Base-by-base conservation (phyloP, 2,113 vertebrate species). In the Onychostoma macrolepis region DNA sequence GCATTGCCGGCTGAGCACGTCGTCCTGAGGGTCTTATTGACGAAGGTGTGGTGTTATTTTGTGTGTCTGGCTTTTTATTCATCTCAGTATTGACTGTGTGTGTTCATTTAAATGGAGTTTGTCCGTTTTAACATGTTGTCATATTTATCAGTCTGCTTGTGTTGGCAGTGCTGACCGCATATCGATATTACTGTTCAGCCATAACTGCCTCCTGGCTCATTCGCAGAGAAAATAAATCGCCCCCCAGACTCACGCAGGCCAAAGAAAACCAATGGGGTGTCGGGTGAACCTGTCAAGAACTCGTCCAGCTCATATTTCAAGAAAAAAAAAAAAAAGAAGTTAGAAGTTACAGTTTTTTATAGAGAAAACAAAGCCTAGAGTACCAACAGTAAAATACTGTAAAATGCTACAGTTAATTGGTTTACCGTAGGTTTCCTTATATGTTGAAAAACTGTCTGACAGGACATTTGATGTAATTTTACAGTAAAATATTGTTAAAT, bases 131-230 rank as follows among this genome's bases (percentile, higher is more conserved):
- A 63, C 26, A 30, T 74, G 28, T 80, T 75, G 85, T 65, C 58
- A 82, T 69, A 78, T 83, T 76, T 13, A 41, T 78, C 71, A 77
- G 79, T 45, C n/a, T 82, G 45, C 24, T 58, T 41, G 80, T 43
- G 11, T 71, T 84, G 80, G 65, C 67, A 36, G 33, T 24, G 28
- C 30, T 45, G 63, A 45, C 84, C 21, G 12, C 56, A 80, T 81
- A 63, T 81, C 80, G 17, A 81, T 81, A 81, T 65, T 11, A 81
- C n/a, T 45, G 56, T 45, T 43, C 79, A 45, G 58, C 13, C 41
- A 65, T 81, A 81, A 65, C 38, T 28, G 58, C n/a, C 24, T 69
- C 11, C 75, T 79, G 84, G 36, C 58, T 69, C 75, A 69, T 65
- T 85, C 12, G 4, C 45, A 28, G 30, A 26, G 83, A 53, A 17